Evolutionary conservation across 2,797 vertebrate genomes (phyloP).

Genomic region (Chrysolophus pictus): DNA sequence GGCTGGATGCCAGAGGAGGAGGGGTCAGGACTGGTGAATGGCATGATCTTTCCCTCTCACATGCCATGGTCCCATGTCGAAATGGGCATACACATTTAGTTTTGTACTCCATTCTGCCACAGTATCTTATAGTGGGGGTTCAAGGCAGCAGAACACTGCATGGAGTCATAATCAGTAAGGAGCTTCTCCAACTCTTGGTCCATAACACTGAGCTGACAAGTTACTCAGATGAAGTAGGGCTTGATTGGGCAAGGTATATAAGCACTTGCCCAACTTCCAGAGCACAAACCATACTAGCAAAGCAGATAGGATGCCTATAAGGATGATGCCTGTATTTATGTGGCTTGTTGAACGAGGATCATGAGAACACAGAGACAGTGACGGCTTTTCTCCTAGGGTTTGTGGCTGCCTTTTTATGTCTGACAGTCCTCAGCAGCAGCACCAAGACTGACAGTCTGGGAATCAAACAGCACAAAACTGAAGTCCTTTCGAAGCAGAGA

Average conservation of each 20-base stretch:
- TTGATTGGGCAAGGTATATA: background rate
- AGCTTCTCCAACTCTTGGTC: background rate
- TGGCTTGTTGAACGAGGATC: background rate
- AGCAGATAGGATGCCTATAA: background rate
- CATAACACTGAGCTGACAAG: background rate
- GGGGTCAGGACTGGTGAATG: background rate
- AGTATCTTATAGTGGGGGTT: fast-evolving
- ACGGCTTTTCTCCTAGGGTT: background rate
- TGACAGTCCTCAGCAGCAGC: background rate
- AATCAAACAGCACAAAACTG: background rate
- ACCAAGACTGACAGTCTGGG: background rate
- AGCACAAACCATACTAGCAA: background rate
- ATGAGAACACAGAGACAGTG: background rate
- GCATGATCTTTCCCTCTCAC: background rate
- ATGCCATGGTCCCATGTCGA: background rate
- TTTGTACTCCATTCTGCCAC: background rate
- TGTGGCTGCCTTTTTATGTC: background rate
- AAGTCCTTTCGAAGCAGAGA: background rate
- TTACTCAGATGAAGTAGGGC: background rate
- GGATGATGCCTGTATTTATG: background rate
- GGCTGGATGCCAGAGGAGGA: background rate
- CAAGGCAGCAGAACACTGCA: background rate
- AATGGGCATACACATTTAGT: background rate
- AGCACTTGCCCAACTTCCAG: background rate
- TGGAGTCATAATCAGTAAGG: background rate